Percentiles rank a stretch among this genome's conserved stretches.
Evolutionary conservation across 2,113 vertebrate genomes (phyloP).

Genomic region (Clarias batrachus): DNA sequence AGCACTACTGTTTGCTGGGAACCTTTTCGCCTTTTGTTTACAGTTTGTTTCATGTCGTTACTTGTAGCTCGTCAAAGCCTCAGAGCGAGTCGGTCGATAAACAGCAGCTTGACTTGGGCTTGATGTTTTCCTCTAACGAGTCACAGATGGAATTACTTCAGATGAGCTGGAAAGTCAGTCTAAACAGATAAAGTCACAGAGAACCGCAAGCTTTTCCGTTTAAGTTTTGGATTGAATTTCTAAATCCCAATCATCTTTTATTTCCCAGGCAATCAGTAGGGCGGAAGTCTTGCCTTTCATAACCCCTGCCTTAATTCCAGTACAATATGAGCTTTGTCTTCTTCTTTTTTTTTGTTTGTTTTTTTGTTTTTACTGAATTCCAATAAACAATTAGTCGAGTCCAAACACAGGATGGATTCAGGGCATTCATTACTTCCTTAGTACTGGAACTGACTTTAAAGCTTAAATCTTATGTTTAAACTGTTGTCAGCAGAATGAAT

Average conservation of each 20-base stretch:
- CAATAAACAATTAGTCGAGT: neutral
- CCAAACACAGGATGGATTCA: neutral
- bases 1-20: no score
- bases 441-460: neutral
- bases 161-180: neutral
- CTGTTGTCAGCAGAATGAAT: neutral
- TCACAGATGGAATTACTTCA: conserved; percentile 12
- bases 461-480: neutral
- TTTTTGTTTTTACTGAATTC: neutral
- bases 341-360: neutral
- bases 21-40: neutral
- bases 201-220: neutral
- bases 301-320: neutral
- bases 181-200: conserved; percentile 9
- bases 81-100: neutral
- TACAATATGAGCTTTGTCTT: neutral
- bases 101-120: neutral
- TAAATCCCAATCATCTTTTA: neutral
- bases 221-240: neutral
- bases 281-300: conserved; percentile 9
- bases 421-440: neutral
- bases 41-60: neutral
- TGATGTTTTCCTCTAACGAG: neutral
- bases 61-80: neutral
- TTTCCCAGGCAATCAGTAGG: conserved; percentile 1